Evolutionary conservation across 2,113 vertebrate species (phyloP), one percentile per base, ranked within the genome.

Genomic region (Semnornis frantzii): DNA sequence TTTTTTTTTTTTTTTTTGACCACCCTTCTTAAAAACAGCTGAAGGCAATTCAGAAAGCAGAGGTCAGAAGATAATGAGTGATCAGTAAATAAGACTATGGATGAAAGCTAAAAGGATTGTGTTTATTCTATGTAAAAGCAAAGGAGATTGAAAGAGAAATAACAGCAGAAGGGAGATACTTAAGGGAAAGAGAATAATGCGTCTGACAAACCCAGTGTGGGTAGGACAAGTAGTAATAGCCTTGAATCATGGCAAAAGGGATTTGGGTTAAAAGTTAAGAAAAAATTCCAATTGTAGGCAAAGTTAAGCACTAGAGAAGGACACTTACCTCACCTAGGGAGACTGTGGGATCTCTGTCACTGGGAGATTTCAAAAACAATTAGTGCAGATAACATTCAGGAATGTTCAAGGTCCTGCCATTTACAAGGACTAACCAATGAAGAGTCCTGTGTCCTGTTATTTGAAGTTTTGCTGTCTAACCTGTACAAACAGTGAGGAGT

Each of bases 201-300:
- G 88, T 92, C 88, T 54, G 58, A 96, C 96, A 96, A 96, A 82
- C 80, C 95, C 90, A 90, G 65, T 83, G 93, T 95, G 95, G 31
- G 75, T 92, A 96, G 70, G 85, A 92, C 73, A 93, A 95, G 95
- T 74, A 88, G 52, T 93, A 93, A 83, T 48, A 95, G 42, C 31
- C 69, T 71, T 74, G 92, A 92, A 42, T 86, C 62, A 72, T 31
- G 93, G 92, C 95, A 92, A 96, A 69, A 92, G 93, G 82, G 93
- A 95, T 93, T 96, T 91, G 18, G 28, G 33, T 83, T 78, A 90
- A 75, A 90, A 66, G 82, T 71, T 68, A 74, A 37, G 87, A 93
- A 90, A 81, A 90, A 78, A 27, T 1, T 59, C 24, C 59, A 90
- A 82, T 71, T 89, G 23, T 54, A 74, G 82, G 57, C 89, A 88